phyloP scores from a whole-genome alignment of 2,113 vertebrate species.

The Pogonocichla stellata region DNA sequence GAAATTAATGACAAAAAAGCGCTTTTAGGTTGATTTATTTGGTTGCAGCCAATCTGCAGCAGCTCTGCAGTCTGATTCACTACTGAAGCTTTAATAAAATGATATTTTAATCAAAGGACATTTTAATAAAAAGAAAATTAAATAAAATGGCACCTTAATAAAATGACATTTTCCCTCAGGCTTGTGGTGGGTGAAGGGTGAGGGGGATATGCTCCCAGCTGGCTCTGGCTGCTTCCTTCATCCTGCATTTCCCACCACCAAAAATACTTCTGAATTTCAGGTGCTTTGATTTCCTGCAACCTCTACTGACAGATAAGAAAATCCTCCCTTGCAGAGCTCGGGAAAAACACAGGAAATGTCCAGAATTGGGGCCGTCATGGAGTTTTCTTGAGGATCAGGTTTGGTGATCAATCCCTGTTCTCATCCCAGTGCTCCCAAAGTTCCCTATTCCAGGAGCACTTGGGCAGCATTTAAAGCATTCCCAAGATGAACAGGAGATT shows the following conservation, averaged over 20 bases:
- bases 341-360: not conserved
- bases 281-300: not conserved
- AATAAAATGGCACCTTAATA: not conserved
- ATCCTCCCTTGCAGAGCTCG: not conserved
- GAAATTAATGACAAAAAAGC: not conserved
- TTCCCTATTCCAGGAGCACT: not conserved
- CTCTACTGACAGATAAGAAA: not conserved
- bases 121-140: not conserved
- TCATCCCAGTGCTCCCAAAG: rapidly evolving
- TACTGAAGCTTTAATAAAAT: not conserved
- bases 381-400: not conserved
- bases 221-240: not conserved
- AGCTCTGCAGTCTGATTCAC: not conserved
- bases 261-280: not conserved
- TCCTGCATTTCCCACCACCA: not conserved
- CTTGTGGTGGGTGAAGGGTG: not conserved
- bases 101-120: not conserved
- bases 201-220: not conserved
- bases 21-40: not conserved
- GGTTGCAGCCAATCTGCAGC: not conserved
- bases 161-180: not conserved
- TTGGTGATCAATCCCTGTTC: not conserved
- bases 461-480: not conserved
- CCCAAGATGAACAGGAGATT: not conserved
- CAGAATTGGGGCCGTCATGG: rapidly evolving